Conservation (phyloP, 1,140 invertebrate genomes). For the Brachionus plicatilis region DNA sequence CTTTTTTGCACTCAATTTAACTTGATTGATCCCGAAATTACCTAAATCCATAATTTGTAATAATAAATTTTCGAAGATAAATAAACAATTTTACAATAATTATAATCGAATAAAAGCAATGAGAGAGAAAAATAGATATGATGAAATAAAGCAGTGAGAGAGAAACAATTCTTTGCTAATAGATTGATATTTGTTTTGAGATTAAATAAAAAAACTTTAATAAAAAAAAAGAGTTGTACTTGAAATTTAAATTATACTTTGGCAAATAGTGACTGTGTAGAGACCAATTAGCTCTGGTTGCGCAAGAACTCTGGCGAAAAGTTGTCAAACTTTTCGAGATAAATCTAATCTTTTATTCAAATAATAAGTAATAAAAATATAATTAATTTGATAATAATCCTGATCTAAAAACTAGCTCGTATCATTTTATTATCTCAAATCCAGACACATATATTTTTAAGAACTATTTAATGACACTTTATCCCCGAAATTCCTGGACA, state of each 20-base stretch:
- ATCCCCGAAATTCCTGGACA: constrained; percentile 1
- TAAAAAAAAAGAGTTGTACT: not conserved
- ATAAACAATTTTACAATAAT: constrained; percentile 7
- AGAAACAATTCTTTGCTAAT: constrained; percentile 15
- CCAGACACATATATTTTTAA: not conserved
- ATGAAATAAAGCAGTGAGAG: not conserved
- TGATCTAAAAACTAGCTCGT: not conserved
- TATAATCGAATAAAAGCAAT: constrained; percentile 6
- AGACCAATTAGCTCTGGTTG: not conserved
- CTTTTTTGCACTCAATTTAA: constrained; percentile 28
- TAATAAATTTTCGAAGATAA: constrained; percentile 14
- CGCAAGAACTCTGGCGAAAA: not conserved
- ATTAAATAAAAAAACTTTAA: not conserved
- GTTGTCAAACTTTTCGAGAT: not conserved
- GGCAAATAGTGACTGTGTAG: not conserved
- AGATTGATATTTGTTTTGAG: constrained; percentile 36
- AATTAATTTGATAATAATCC: not conserved
- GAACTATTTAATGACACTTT: not conserved
- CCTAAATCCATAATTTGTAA: constrained; percentile 27
- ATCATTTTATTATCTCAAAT: constrained; percentile 27
- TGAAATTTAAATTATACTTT: constrained; percentile 24
- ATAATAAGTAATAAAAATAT: not conserved
- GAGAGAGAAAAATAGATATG: not conserved
- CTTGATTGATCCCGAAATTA: not conserved
- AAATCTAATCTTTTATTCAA: not conserved